Evolutionary conservation across 1,140 invertebrate species (phyloP).

Genomic region (Zaprionus capensis): DNA sequence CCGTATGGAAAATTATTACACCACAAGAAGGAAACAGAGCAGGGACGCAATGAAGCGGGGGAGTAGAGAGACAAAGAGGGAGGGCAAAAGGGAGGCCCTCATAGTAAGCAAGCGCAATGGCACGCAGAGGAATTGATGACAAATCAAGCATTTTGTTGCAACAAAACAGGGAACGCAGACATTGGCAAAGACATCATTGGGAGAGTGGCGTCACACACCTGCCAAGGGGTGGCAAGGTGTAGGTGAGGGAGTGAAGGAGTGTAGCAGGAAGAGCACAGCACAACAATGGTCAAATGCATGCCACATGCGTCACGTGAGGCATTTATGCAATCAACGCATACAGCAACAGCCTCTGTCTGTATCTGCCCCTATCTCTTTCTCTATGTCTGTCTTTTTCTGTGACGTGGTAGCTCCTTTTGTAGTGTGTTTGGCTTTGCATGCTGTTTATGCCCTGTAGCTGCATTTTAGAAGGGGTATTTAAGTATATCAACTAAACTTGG

Average conservation of each 20-base stretch:
- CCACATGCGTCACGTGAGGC: conserved; percentile 51
- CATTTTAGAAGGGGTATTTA: background rate
- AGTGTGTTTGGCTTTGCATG: conserved; percentile 15
- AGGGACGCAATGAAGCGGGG: conserved; percentile 22
- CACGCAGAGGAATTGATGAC: conserved; percentile 62
- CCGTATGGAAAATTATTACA: conserved; percentile 75
- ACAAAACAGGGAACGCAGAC: conserved; percentile 11
- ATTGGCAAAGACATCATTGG: background rate
- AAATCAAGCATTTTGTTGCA: conserved; percentile 72
- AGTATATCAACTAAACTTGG: too few species aligned
- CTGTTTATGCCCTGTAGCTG: conserved; percentile 18
- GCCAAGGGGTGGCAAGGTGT: background rate
- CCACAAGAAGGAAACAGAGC: background rate
- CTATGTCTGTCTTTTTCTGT: background rate
- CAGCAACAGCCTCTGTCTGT: background rate
- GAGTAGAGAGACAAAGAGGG: background rate
- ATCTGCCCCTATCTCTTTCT: background rate
- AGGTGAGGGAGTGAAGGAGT: background rate
- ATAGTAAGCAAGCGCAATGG: conserved; percentile 15
- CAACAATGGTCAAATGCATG: conserved; percentile 41
- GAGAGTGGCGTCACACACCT: conserved; percentile 30
- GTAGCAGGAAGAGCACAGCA: conserved; percentile 16
- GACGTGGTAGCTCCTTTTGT: conserved; percentile 7
- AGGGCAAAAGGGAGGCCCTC: background rate
- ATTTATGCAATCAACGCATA: conserved; percentile 48